Evolutionary conservation across 1,140 invertebrate species (phyloP), one percentile per base, ranked within the genome.

Genomic region (Drosophila lacteicornis): DNA sequence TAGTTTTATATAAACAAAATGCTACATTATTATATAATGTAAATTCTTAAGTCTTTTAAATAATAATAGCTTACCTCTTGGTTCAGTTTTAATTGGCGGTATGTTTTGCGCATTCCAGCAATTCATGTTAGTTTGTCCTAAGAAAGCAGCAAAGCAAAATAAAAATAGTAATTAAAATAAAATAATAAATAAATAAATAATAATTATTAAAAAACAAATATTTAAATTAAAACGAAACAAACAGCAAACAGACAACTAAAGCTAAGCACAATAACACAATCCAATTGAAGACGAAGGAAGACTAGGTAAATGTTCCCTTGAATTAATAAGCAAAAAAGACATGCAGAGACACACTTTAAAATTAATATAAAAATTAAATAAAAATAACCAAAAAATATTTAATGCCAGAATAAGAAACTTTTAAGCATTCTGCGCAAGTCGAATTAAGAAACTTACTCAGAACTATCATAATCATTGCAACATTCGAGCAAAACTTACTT

Each of bases 1-100:
- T 25, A 25, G 3, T 25, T 25, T 25, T 25, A 25, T 25, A 25
- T 3, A 25, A 25, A 3, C 3, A 25, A 1, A 3, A 0, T 25
- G 3, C 4, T 25, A 25, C 22, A 25, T 25, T 25, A 25, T 25
- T 25, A 25, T 3, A 3, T 25, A 4, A 25, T 0, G 22, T 25
- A 25, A 25, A 4, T 25, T 25, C 22, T 0, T 30, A 13, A 30
- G 12, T 33, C 8, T 0, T 7, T 1, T 6, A 6, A 30, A 13
- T 19, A 19, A 2, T 13, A 53, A 22, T 40, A 2, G 49, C 77
- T 84, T 57, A 92, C 91, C 91, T 90, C 91, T 83, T 47, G 91
- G 91, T 81, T 92, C 91, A 1, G 91, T 91, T 81, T 92, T 92
- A 15, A 92, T 92, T 36, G 91, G 78, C 49, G 91, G 91, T 75